Percentiles rank a stretch among this genome's conserved stretches.
phyloP scores from a whole-genome alignment of 1,140 invertebrate species.

The Agrypnia vestita region DNA sequence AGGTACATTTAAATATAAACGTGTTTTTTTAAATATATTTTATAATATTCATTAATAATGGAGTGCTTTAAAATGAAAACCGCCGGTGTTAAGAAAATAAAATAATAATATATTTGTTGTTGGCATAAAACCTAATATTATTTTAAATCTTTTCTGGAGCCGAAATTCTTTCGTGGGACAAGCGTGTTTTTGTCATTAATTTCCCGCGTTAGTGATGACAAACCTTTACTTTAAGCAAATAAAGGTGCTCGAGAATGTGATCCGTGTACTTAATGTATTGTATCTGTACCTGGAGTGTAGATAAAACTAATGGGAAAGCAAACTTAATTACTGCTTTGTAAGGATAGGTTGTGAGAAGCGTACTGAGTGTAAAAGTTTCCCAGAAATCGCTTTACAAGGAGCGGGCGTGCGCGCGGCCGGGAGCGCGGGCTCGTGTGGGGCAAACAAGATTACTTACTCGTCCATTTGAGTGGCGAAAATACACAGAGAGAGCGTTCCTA shows the following conservation, averaged over 20 bases:
- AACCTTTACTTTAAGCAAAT: neutral
- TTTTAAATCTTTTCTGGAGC: no score
- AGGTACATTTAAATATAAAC: no score
- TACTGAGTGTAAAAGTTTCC: slow-evolving; percentile 48
- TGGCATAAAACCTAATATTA: no score
- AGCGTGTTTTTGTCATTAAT: no score
- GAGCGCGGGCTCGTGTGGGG: neutral
- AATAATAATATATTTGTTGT: no score
- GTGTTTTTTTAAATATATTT: no score
- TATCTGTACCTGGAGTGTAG: slow-evolving; percentile 31
- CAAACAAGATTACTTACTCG: neutral
- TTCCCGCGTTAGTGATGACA: no score
- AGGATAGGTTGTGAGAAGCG: slow-evolving; percentile 41
- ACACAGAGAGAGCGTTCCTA: neutral
- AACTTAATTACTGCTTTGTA: slow-evolving; percentile 55
- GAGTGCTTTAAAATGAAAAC: no score
- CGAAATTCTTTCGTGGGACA: no score
- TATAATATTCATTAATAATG: no score
- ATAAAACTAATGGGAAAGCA: slow-evolving; percentile 53
- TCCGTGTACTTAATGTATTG: slow-evolving; percentile 11
- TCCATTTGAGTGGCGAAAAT: neutral
- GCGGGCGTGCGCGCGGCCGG: neutral
- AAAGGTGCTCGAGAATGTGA: slow-evolving; percentile 13
- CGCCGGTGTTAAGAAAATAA: no score
- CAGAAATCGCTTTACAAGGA: slow-evolving; percentile 46